Percentiles rank a stretch among this genome's conserved stretches.
phyloP scores from a whole-genome alignment of 2,113 vertebrate genomes.

The Ramphastos sulfuratus region DNA sequence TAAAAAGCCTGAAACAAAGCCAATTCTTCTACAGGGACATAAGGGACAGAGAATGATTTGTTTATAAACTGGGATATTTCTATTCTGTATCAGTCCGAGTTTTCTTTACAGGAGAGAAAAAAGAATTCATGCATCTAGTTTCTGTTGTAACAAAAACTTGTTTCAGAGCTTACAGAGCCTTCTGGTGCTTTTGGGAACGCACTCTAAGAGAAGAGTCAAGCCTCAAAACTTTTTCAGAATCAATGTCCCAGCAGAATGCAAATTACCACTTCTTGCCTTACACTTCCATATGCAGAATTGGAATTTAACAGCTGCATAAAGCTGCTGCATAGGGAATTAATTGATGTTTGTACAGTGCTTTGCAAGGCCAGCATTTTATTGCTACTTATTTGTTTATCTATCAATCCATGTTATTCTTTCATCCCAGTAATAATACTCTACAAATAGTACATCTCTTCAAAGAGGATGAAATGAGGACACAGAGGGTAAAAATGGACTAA shows the following conservation, averaged over 20 bases:
- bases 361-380: constrained; percentile 14
- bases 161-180: background rate
- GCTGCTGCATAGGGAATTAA: constrained; percentile 21
- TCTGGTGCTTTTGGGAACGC: background rate
- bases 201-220: background rate
- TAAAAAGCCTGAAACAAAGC: background rate
- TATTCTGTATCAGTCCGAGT: background rate
- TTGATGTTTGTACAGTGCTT: constrained; percentile 35
- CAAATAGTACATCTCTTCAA: constrained; percentile 15
- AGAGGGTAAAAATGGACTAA: background rate
- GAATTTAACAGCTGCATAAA: constrained; percentile 1
- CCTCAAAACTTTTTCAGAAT: background rate
- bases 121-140: background rate
- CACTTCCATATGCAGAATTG: background rate
- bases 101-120: background rate
- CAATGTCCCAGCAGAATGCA: background rate
- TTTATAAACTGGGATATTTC: background rate
- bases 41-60: background rate
- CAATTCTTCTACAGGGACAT: background rate
- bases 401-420: constrained; percentile 6
- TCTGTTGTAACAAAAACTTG: background rate
- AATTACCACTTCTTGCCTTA: background rate
- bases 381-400: constrained; percentile 37
- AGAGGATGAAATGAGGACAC: background rate
- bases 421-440: background rate